Evolutionary conservation across 1,140 invertebrate species (phyloP).

Genomic region (Protaetia brevitarsis): DNA sequence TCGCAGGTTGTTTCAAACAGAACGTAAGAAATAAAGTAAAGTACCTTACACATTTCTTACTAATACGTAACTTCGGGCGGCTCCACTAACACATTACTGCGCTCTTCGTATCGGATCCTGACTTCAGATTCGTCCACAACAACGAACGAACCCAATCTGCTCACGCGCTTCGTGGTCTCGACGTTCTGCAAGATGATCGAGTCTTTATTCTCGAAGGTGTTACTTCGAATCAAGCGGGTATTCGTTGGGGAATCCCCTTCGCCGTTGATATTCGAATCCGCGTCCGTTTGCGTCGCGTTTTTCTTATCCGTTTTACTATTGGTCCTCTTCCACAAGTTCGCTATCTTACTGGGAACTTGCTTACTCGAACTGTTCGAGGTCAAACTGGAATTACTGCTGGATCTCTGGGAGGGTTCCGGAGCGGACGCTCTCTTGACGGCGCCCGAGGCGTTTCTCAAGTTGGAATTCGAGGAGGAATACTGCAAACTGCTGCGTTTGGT

Average conservation of each 20-base stretch:
- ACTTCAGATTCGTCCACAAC: constrained; percentile 34
- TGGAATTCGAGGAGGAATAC: constrained; percentile 55
- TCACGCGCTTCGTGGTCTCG: constrained; percentile 49
- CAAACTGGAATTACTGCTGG: constrained; percentile 60
- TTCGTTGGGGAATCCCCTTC: constrained; percentile 20
- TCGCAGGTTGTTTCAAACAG: no score
- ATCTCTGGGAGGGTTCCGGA: constrained; percentile 45
- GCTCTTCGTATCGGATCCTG: not conserved
- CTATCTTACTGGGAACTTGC: constrained; percentile 82
- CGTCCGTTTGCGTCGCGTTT: constrained; percentile 57
- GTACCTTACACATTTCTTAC: no score
- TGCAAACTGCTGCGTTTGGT: constrained; percentile 45
- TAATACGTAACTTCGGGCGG: not conserved
- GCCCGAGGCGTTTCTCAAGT: constrained; percentile 53
- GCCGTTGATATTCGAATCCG: constrained; percentile 26
- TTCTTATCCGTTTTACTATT: constrained; percentile 56
- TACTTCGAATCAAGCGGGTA: constrained; percentile 32
- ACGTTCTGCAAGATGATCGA: constrained; percentile 17
- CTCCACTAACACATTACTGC: not conserved
- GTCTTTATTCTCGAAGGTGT: constrained; percentile 38
- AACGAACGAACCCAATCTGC: constrained; percentile 53
- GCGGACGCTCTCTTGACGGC: constrained; percentile 47
- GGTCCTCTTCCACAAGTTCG: constrained; percentile 80
- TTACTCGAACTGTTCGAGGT: constrained; percentile 55
- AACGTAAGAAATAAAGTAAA: no score